Base-by-base conservation (phyloP, 2,113 vertebrate genomes). In the Strix uralensis region DNA sequence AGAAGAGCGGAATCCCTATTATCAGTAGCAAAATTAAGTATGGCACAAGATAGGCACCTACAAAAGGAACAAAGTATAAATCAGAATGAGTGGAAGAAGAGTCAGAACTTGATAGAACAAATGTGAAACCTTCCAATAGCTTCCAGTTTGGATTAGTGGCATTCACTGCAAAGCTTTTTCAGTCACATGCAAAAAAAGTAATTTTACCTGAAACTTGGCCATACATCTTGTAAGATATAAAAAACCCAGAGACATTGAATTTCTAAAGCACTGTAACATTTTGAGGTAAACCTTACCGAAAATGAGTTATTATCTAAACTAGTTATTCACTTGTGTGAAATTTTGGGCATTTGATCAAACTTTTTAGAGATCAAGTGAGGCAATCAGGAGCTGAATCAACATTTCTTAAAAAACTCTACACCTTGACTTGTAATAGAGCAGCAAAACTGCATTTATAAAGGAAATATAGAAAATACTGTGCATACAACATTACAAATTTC, bases 1-100 rank as follows among this genome's bases (percentile, higher is more conserved):
- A 99, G 97, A 99, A 99, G 61, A 99, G 98, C 13, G 99, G 99
- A 97, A 99, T 99, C 63, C 99, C 99, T 92, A 99, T 99, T 97
- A 99, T 51, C 83, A 99, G 75, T 58, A 99, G 98, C 71, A 99
- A 98, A 97, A 99, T 97, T 83, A 99, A 97, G 96, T 99, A 99
- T 62, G 99, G 99, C 94, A 99, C 98, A 97, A 99, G 99, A 97
- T 99, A 99, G 15, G 99, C 99, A 98, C 99, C 99, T 99, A 93
- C 11, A 55, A 63, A 95, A 65, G 79, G 55, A 96, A 96, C 23
- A 97, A 96, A 85, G 86, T 51, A 92, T 65, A 96, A 92, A 89
- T 27, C n/a, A 85, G 13, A 47, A 40, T 51, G 62, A 70, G 51
- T 36, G 61, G 58, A 66, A 38, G 13, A 86, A 74, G 38, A 49